Evolutionary conservation across 2,797 vertebrate genomes (phyloP), one percentile per base, ranked within the genome.

Genomic region (Coranthus polyacanthus): DNA sequence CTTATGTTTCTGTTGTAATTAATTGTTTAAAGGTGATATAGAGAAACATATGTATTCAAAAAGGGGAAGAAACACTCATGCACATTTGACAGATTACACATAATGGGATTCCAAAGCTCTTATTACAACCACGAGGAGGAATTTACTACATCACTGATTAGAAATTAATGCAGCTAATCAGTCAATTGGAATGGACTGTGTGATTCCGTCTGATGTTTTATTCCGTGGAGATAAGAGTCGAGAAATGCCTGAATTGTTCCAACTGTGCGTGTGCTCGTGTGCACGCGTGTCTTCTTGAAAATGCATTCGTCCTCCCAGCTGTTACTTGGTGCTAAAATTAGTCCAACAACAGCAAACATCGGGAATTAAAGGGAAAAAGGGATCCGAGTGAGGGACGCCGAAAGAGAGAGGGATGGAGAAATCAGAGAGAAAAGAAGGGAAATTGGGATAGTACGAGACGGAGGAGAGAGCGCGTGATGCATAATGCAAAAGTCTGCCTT

Each of bases 401-500:
- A n/a, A 12, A 29, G 21, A 39, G 37, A 58, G 34, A 21, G 6
- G 8, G 12, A 12, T 4, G 3, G 26, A 52, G 26, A 29, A 54
- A 51, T 42, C 12, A 50, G 13, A 56, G n/a, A 12, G 11, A 62
- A 42, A 38, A 17, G 21, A 2, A 41, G 10, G 45, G 32, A 60
- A 59, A 50, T 24, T 43, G 58, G 29, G 36, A 47, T 12, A 6
- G 24, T 0, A 17, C 18, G 15, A 59, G 42, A 53, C 8, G 21
- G 41, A 44, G 32, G 24, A 42, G 24, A 0, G 10, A 61, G 43
- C 38, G 32, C 50, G 47, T 75, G 39, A 83, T 82, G 80, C 81
- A 82, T 83, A 74, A 82, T 86, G 68, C 63, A 86, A 32, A 68
- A 62, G 61, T 75, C 72, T 81, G 60, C 51, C 73, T 77, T 79